A percentile compares a stretch with the other conserved stretches of the same genome.
Conservation (phyloP, 2,797 vertebrate species). For the Zenarchopterus dispar region DNA sequence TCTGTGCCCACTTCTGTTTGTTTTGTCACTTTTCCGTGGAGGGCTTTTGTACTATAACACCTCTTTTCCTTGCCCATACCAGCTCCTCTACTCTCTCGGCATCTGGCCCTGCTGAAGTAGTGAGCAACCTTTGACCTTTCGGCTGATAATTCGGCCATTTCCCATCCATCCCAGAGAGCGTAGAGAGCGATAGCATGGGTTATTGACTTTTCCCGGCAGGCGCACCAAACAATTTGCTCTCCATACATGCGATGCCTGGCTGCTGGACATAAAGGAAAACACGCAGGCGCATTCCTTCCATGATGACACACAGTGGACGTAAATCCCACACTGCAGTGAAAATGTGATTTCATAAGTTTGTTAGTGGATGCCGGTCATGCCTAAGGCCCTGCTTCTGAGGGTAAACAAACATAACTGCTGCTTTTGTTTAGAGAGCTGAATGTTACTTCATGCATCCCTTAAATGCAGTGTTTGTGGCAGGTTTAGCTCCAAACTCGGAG, state of each 20-base stretch:
- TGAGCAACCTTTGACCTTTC: conserved; percentile 60
- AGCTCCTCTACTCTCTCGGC: conserved; percentile 17
- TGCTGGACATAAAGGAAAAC: conserved; percentile 56
- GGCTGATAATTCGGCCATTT: conserved; percentile 60
- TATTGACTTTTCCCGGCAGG: conserved; percentile 70
- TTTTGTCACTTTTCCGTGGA: background rate
- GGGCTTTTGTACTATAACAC: too few relatives aligned
- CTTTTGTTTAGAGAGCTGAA: conserved; percentile 8
- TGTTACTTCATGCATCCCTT: background rate
- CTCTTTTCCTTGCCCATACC: background rate
- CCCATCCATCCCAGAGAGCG: conserved; percentile 47
- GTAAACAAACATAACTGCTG: background rate
- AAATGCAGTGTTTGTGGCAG: conserved; percentile 18
- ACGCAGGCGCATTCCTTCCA: conserved; percentile 64
- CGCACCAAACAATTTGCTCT: conserved; percentile 25
- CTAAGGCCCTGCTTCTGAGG: conserved; percentile 3
- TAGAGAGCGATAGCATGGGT: conserved; percentile 26
- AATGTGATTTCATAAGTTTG: conserved; percentile 48
- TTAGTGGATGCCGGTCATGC: conserved; percentile 28
- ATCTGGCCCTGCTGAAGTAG: conserved; percentile 65
- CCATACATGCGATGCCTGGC: conserved; percentile 52
- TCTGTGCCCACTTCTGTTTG: background rate
- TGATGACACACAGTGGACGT: conserved; percentile 48
- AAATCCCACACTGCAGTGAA: conserved; percentile 58
- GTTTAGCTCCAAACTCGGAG: background rate